Evolutionary conservation across 2,113 vertebrate species (phyloP).

Genomic region (Ursus arctos): DNA sequence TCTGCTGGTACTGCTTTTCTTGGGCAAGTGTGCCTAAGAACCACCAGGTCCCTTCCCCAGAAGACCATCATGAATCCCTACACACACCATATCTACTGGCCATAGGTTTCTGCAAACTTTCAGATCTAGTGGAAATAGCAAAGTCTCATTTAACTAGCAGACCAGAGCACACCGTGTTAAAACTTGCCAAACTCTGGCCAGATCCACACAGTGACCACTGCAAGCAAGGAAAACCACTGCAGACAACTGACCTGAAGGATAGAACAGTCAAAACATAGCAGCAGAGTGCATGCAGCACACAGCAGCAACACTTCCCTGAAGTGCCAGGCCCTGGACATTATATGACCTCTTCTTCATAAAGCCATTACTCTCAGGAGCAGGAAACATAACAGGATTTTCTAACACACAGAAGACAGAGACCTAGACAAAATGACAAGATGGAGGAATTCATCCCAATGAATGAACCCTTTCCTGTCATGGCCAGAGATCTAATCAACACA

Average conservation of each 20-base stretch:
- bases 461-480: neutral
- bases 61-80: neutral
- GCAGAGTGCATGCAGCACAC: neutral
- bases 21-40: neutral
- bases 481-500: neutral
- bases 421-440: neutral
- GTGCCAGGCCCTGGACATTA: neutral
- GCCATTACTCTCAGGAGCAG: neutral
- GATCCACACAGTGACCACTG: neutral
- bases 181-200: neutral
- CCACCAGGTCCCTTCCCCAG: neutral
- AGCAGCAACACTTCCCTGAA: neutral
- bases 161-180: neutral
- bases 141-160: neutral
- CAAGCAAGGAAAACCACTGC: neutral
- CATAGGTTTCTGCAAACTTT: neutral
- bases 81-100: neutral
- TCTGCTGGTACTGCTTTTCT: neutral
- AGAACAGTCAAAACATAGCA: neutral
- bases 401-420: neutral
- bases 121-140: neutral
- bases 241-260: neutral
- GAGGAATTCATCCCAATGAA: neutral
- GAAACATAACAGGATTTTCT: neutral
- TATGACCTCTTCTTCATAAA: neutral